These are phyloP conservation scores for Botia kubotai DNA, from an alignment of 2,797 vertebrate genomes.

Conservation along the genomic window DNA sequence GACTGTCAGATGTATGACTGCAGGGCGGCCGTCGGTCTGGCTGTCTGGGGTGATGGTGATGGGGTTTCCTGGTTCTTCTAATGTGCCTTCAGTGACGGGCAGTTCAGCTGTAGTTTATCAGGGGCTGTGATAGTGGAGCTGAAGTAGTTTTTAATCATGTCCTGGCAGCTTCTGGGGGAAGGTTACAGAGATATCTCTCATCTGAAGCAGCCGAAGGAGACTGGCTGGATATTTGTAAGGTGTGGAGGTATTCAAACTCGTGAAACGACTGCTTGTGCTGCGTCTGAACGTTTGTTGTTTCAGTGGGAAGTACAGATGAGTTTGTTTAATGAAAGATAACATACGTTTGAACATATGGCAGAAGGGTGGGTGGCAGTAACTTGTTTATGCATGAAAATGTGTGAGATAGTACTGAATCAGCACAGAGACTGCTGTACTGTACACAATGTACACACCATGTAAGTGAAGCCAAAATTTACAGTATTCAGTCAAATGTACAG, in stretches of 20 bases:
- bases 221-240: background rate
- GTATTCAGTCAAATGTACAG: background rate
- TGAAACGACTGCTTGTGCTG: constrained; percentile 1
- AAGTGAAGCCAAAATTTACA: background rate
- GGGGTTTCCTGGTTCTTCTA: constrained; percentile 8
- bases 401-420: background rate
- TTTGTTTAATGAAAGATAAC: constrained; percentile 33
- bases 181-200: constrained; percentile 34
- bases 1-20: background rate
- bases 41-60: background rate
- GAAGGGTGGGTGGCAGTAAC: background rate
- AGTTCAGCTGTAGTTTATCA: constrained; percentile 29
- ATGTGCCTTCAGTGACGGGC: background rate
- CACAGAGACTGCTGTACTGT: background rate
- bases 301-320: background rate
- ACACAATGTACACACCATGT: background rate
- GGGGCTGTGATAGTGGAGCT: constrained; percentile 29
- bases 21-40: constrained; percentile 34
- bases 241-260: background rate
- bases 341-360: constrained; percentile 20
- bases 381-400: constrained; percentile 2
- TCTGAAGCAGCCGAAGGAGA: background rate
- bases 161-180: constrained; percentile 23
- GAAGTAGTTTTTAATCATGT: constrained; percentile 54
- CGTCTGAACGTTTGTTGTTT: constrained; percentile 5